phyloP scores from a whole-genome alignment of 2,113 vertebrate species.

The Periophthalmodon schlosseri region DNA sequence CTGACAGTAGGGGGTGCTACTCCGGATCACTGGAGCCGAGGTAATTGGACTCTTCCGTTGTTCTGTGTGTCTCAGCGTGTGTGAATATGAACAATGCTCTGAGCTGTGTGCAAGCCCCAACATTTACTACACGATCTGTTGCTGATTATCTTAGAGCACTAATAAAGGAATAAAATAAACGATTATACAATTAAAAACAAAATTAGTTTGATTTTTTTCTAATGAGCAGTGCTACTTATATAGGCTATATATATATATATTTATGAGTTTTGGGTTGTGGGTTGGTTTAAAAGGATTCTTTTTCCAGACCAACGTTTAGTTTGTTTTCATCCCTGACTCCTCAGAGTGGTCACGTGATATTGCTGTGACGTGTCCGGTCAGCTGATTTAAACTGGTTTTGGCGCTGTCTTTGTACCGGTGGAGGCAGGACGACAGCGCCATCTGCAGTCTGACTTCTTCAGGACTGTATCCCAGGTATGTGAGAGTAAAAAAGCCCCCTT shows the following conservation, averaged over 20 bases:
- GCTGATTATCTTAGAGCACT: slow-evolving; percentile 40
- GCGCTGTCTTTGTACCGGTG: too few species aligned
- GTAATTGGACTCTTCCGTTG: slow-evolving; percentile 73
- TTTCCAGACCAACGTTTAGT: too few species aligned
- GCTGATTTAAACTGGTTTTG: too few species aligned
- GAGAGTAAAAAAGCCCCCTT: too few species aligned
- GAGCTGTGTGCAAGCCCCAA: slow-evolving; percentile 14
- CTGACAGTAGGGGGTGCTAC: slow-evolving; percentile 71
- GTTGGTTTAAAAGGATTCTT: neutral
- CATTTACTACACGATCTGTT: slow-evolving; percentile 26
- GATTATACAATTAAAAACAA: slow-evolving; percentile 54
- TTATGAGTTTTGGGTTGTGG: neutral
- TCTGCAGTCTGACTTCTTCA: too few species aligned
- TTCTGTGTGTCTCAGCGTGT: neutral
- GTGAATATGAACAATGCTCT: slow-evolving; percentile 35
- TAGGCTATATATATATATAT: too few species aligned
- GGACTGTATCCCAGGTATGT: too few species aligned
- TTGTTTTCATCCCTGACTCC: too few species aligned
- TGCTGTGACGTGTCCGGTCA: too few species aligned
- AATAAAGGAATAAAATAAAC: slow-evolving; percentile 33
- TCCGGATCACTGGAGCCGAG: slow-evolving; percentile 61
- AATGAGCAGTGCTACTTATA: slow-evolving; percentile 26
- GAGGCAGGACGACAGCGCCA: too few species aligned
- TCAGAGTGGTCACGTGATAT: too few species aligned
- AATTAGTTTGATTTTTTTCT: slow-evolving; percentile 48